These are phyloP conservation scores for Crotalus helleri DNA, from an alignment of 2,113 vertebrate species.

Conservation along the genomic window DNA sequence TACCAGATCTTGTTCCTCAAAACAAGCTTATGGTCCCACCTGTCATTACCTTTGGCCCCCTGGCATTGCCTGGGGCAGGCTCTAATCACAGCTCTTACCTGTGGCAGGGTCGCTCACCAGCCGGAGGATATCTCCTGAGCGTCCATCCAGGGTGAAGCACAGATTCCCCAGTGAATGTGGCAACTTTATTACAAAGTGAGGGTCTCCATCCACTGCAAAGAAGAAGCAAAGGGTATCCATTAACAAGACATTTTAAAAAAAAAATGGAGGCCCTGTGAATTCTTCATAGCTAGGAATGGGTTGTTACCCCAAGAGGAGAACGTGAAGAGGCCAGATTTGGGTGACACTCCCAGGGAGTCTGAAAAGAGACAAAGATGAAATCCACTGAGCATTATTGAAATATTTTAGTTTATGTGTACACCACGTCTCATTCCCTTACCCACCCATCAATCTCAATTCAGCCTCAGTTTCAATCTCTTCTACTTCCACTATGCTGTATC, in stretches of 20 bases:
- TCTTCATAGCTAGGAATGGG: neutral
- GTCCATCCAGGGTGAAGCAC: constrained; percentile 81
- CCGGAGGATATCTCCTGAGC: constrained; percentile 71
- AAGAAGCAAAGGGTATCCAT: neutral
- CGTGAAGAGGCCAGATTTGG: constrained; percentile 28
- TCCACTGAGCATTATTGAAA: accelerated
- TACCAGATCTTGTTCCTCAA: neutral
- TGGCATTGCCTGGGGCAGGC: neutral
- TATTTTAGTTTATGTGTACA: no score
- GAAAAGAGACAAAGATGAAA: neutral
- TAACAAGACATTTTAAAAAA: neutral
- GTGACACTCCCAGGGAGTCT: neutral
- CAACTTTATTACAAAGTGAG: constrained; percentile 80
- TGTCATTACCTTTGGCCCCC: neutral
- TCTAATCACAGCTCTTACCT: constrained; percentile 55
- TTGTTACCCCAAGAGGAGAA: constrained; percentile 57
- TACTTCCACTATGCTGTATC: neutral
- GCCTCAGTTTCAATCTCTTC: neutral
- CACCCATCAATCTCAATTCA: neutral
- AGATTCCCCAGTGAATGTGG: constrained; percentile 70
- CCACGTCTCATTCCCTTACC: neutral
- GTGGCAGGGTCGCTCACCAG: constrained; percentile 73
- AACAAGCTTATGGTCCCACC: neutral
- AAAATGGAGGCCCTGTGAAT: neutral
- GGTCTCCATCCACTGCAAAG: constrained; percentile 78